Conservation (phyloP, 1,140 invertebrate genomes). For the Magallana angulata region DNA sequence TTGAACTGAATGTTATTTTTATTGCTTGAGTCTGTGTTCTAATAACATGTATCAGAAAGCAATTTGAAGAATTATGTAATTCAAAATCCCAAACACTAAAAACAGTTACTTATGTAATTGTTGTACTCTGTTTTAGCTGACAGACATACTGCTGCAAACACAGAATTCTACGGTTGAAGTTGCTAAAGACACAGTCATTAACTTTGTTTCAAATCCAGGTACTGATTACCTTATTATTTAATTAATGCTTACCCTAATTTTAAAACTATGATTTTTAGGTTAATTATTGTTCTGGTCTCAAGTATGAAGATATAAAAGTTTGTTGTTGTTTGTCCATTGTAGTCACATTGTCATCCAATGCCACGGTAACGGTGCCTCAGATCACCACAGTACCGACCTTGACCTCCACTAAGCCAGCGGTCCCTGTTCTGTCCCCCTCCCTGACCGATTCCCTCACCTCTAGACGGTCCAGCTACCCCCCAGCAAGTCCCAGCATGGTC, state of each 20-base stretch:
- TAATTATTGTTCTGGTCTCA: too few relatives aligned
- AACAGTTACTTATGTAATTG: too few relatives aligned
- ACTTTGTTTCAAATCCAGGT: conserved; percentile 33
- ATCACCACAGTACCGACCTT: conserved; percentile 5
- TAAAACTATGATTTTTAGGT: too few relatives aligned
- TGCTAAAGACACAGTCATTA: neutral
- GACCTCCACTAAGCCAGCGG: neutral
- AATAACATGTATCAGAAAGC: too few relatives aligned
- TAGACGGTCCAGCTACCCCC: conserved; percentile 13
- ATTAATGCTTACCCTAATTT: too few relatives aligned
- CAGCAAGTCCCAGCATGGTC: neutral
- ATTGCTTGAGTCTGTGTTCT: too few relatives aligned
- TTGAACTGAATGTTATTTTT: too few relatives aligned
- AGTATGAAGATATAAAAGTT: too few relatives aligned
- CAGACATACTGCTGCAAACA: conserved; percentile 21
- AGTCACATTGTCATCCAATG: neutral
- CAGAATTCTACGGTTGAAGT: conserved; percentile 7
- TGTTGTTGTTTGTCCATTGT: neutral
- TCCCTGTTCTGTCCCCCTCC: conserved; percentile 5
- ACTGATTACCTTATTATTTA: neutral
- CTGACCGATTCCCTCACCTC: neutral
- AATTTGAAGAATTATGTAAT: too few relatives aligned
- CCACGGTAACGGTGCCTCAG: neutral
- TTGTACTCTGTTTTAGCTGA: neutral
- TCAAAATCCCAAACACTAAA: too few relatives aligned